Evolutionary conservation across 2,888 invertebrate genomes (phyloP).

Genomic region (Apotomis turbidana): DNA sequence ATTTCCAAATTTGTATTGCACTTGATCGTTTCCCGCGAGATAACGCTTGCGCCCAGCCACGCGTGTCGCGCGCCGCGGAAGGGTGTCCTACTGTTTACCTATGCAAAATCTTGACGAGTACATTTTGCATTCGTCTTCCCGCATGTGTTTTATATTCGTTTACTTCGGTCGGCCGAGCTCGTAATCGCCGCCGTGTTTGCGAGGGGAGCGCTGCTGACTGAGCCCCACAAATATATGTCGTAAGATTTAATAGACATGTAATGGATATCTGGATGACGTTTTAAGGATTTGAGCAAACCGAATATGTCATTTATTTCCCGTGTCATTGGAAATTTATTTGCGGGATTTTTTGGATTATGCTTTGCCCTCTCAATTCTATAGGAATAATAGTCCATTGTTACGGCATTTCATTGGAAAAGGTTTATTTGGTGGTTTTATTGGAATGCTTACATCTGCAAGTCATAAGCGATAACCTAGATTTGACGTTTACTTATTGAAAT

Average conservation of each 20-base stretch:
- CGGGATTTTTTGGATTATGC: constrained; percentile 77
- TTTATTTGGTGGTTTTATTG: constrained; percentile 20
- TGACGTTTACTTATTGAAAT: background rate
- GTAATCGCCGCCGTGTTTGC: constrained; percentile 82
- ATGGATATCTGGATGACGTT: constrained; percentile 84
- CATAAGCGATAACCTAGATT: constrained; percentile 14
- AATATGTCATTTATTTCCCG: constrained; percentile 81
- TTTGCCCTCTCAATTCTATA: constrained; percentile 59
- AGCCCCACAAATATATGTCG: constrained; percentile 83
- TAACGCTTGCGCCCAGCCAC: constrained; percentile 34
- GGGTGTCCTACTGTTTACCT: constrained; percentile 77
- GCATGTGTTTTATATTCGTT: constrained; percentile 84
- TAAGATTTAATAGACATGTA: constrained; percentile 84
- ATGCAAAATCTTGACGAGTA: constrained; percentile 82
- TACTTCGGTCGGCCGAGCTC: constrained; percentile 79
- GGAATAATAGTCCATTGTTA: constrained; percentile 42
- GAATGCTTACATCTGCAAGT: constrained; percentile 26
- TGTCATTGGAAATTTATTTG: constrained; percentile 82
- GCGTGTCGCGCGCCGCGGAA: constrained; percentile 47
- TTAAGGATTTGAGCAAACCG: constrained; percentile 84
- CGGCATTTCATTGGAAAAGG: constrained; percentile 30
- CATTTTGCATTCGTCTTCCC: constrained; percentile 81
- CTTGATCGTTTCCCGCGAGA: constrained; percentile 33
- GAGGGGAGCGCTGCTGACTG: constrained; percentile 80
- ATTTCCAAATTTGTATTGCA: constrained; percentile 34